Conservation (phyloP, 2,888 invertebrate genomes). For the Panzeria rudis region DNA sequence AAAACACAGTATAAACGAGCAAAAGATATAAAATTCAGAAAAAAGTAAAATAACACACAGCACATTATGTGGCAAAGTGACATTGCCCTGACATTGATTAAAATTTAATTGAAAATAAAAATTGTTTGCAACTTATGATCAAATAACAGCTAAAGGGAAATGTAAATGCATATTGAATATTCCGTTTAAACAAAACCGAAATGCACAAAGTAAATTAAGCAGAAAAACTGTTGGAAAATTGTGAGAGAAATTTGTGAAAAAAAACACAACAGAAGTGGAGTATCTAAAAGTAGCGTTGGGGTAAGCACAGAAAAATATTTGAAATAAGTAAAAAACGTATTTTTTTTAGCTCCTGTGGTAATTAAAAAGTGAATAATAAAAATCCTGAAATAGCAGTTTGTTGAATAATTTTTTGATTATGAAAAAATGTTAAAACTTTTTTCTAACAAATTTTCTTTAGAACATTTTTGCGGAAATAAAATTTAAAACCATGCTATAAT, state of each 20-base stretch:
- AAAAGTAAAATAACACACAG: constrained; percentile 23
- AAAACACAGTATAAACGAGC: constrained; percentile 33
- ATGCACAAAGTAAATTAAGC: constrained; percentile 48
- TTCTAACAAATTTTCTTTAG: not conserved
- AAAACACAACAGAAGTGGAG: not conserved
- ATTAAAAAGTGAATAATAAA: not conserved
- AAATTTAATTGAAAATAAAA: constrained; percentile 75
- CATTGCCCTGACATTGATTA: constrained; percentile 73
- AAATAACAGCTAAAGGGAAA: constrained; percentile 57
- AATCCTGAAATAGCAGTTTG: too few species aligned
- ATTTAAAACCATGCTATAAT: too few species aligned
- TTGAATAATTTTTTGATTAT: too few species aligned
- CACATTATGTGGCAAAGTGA: constrained; percentile 57
- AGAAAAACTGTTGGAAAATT: constrained; percentile 36
- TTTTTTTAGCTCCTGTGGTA: not conserved
- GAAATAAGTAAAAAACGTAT: too few species aligned
- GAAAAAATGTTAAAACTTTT: too few species aligned
- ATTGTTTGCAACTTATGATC: constrained; percentile 64
- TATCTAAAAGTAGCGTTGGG: not conserved
- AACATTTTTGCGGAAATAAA: too few species aligned
- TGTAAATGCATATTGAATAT: constrained; percentile 50
- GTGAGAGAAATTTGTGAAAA: not conserved
- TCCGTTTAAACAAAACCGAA: constrained; percentile 36
- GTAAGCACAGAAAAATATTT: not conserved
- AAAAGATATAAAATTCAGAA: constrained; percentile 18